phyloP scores from a whole-genome alignment of 2,888 invertebrate species.

The Allophyes oxyacanthae region DNA sequence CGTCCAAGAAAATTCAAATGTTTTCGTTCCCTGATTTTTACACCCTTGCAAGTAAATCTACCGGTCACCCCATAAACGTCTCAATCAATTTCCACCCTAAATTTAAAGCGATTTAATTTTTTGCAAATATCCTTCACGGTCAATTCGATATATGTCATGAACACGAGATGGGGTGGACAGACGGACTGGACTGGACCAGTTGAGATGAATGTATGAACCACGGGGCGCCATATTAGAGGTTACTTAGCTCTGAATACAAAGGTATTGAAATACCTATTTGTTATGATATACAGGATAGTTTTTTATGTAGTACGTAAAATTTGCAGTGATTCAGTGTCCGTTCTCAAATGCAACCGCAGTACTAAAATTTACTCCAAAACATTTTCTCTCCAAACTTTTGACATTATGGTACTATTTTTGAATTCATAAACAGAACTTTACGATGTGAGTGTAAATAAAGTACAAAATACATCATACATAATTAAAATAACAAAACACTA shows the following conservation, averaged over 20 bases:
- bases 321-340: no score
- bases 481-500: constrained; percentile 7
- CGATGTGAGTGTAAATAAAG: no score
- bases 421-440: no score
- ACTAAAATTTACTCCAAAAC: no score
- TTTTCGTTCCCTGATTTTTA: constrained; percentile 7
- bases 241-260: constrained; percentile 16
- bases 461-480: no score
- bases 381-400: no score
- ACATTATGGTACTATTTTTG: no score
- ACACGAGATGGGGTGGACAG: constrained; percentile 33
- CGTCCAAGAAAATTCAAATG: constrained; percentile 20
- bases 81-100: constrained; percentile 50
- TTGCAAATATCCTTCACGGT: constrained; percentile 49
- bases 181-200: constrained; percentile 1
- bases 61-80: constrained; percentile 49
- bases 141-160: constrained; percentile 46
- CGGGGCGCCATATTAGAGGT: constrained; percentile 35
- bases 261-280: constrained; percentile 3
- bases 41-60: constrained; percentile 7
- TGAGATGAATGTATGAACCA: constrained; percentile 19
- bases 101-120: constrained; percentile 50
- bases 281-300: neutral
- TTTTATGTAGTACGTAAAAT: no score
- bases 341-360: no score